Percentiles rank a stretch among this genome's conserved stretches.
These are phyloP conservation scores for Halisarca cf. caerulea DNA, from an alignment of 37 sponge, comb jelly and placozoan genomes.

Conservation along the genomic window DNA sequence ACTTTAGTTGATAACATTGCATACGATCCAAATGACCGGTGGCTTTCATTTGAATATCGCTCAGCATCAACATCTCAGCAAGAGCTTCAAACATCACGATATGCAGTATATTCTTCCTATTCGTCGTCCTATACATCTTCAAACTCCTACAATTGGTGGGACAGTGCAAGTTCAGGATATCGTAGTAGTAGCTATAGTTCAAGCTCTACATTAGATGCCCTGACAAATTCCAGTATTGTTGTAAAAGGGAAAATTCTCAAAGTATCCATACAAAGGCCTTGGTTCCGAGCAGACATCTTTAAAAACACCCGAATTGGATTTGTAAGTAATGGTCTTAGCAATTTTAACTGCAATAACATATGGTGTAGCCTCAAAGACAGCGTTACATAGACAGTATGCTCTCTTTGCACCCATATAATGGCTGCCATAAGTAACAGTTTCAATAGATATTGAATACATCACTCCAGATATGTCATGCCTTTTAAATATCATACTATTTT, in stretches of 20 bases:
- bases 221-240: constrained; percentile 36
- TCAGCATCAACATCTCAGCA: neutral
- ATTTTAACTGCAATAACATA: too few relatives aligned
- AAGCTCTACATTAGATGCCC: neutral
- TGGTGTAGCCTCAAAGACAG: too few relatives aligned
- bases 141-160: constrained; percentile 1
- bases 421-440: too few relatives aligned
- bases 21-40: constrained; percentile 11
- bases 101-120: neutral
- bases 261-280: constrained; percentile 54
- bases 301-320: constrained; percentile 1
- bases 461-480: too few relatives aligned
- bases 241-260: constrained; percentile 52
- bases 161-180: neutral
- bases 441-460: too few relatives aligned
- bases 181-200: too few relatives aligned
- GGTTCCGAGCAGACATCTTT: constrained; percentile 60
- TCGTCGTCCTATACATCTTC: neutral
- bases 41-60: constrained; percentile 8
- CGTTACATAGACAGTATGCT: too few relatives aligned
- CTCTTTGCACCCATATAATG: too few relatives aligned
- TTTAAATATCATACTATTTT: too few relatives aligned
- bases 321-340: too few relatives aligned
- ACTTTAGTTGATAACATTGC: neutral
- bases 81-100: neutral